These are phyloP conservation scores for Eupeodes luniger DNA, from an alignment of 2,888 invertebrate species.

Conservation along the genomic window DNA sequence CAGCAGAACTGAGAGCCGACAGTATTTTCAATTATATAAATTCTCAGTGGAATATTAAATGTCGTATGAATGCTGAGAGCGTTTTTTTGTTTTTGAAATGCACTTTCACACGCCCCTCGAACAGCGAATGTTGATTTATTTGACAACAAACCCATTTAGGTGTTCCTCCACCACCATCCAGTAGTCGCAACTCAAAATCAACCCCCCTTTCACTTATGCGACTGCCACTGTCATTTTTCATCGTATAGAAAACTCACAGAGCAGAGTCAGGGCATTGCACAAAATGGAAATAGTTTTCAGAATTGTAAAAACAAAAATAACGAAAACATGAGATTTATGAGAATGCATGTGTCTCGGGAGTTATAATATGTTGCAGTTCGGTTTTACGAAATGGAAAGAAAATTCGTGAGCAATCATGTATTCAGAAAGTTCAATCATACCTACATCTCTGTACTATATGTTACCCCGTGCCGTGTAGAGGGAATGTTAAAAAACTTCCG, in stretches of 20 bases:
- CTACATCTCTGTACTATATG: too few relatives aligned
- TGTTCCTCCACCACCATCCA: slow-evolving; percentile 21
- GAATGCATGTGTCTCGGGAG: slow-evolving; percentile 20
- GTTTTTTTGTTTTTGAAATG: slow-evolving; percentile 50
- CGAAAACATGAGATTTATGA: slow-evolving; percentile 30
- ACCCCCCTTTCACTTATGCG: background rate
- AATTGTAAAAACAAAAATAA: slow-evolving; percentile 9
- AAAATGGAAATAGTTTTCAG: slow-evolving; percentile 36
- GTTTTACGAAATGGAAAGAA: background rate
- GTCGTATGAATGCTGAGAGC: slow-evolving; percentile 54
- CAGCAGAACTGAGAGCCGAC: slow-evolving; percentile 15
- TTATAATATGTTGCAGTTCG: background rate
- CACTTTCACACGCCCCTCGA: slow-evolving; percentile 52
- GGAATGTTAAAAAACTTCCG: slow-evolving; percentile 6
- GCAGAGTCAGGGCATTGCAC: background rate
- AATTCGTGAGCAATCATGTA: slow-evolving; percentile 14
- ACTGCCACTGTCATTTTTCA: slow-evolving; percentile 13
- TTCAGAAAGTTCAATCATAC: background rate
- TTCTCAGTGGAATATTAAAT: slow-evolving; percentile 53
- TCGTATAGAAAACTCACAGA: slow-evolving; percentile 7
- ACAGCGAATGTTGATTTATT: slow-evolving; percentile 64
- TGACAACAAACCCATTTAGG: slow-evolving; percentile 60
- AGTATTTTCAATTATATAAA: slow-evolving; percentile 49
- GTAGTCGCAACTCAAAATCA: background rate
- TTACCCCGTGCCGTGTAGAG: too few relatives aligned